Conservation (phyloP, 2,113 vertebrate genomes). For the Misgurnus mizolepis region DNA sequence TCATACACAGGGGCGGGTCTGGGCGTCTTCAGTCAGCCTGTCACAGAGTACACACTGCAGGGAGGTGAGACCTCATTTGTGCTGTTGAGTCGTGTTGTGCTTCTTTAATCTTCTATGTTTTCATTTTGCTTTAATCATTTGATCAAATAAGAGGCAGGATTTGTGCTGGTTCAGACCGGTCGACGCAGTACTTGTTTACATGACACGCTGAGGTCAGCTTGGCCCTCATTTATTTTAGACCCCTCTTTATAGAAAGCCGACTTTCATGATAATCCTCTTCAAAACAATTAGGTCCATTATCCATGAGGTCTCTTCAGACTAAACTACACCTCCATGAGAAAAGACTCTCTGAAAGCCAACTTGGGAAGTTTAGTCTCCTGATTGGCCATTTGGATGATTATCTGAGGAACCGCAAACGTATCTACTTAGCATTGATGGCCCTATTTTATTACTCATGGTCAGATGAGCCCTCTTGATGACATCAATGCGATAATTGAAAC, state of each 20-base stretch:
- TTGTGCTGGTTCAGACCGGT: constrained; percentile 15
- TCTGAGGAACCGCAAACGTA: constrained; percentile 51
- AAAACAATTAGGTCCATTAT: constrained; percentile 49
- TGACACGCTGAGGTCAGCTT: constrained; percentile 18
- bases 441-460: constrained; percentile 47
- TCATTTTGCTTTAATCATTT: constrained; percentile 10
- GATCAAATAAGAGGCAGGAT: constrained; percentile 11
- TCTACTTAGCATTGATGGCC: constrained; percentile 40
- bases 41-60: constrained; percentile 91
- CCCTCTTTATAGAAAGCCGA: not conserved
- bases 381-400: constrained; percentile 55
- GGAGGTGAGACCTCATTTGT: constrained; percentile 82
- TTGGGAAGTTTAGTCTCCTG: constrained; percentile 38
- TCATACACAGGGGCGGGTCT: constrained; percentile 92
- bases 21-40: constrained; percentile 87
- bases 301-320: constrained; percentile 17
- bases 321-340: constrained; percentile 46
- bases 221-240: constrained; percentile 25
- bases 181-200: constrained; percentile 24
- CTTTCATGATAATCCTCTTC: constrained; percentile 48
- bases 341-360: constrained; percentile 45
- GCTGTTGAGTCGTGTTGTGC: constrained; percentile 35
- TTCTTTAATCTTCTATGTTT: constrained; percentile 26
- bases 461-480: constrained; percentile 32
- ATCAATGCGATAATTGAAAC: not conserved